A percentile compares a stretch with the other conserved stretches of the same genome.
These are phyloP conservation scores for Amphipyra berbera DNA, from an alignment of 2,888 invertebrate genomes.

Conservation along the genomic window DNA sequence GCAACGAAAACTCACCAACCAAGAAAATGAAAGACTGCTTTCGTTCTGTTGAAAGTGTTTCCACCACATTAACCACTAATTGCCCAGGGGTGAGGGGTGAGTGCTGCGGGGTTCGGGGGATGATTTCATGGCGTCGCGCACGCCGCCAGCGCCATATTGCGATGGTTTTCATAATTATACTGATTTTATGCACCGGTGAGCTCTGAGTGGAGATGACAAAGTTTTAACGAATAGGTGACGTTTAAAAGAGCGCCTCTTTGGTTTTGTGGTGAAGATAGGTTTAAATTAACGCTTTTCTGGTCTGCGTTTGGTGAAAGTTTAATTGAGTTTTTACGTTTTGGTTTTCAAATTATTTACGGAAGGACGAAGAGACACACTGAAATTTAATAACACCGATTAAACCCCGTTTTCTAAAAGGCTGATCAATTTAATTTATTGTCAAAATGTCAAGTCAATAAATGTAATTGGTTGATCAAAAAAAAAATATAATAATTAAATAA, in stretches of 20 bases:
- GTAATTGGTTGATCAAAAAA: no score
- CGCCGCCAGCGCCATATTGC: conserved; percentile 29
- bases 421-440: no score
- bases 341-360: no score
- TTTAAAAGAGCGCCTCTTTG: conserved; percentile 12
- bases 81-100: conserved; percentile 60
- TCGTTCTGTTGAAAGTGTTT: conserved; percentile 64
- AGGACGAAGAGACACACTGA: no score
- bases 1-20: conserved; percentile 17
- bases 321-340: conserved; percentile 28
- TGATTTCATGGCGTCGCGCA: conserved; percentile 60
- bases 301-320: conserved; percentile 17
- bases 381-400: no score
- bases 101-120: conserved; percentile 31
- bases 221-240: conserved; percentile 34
- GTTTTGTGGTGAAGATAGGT: neutral
- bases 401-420: no score
- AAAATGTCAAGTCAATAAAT: no score
- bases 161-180: conserved; percentile 56
- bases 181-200: conserved; percentile 57
- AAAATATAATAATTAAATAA: no score
- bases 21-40: conserved; percentile 71
- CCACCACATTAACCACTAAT: conserved; percentile 80
- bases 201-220: conserved; percentile 31
- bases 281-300: conserved; percentile 2